These are phyloP conservation scores for Platanista minor DNA, from an alignment of 2,113 vertebrate genomes.

Conservation along the genomic window DNA sequence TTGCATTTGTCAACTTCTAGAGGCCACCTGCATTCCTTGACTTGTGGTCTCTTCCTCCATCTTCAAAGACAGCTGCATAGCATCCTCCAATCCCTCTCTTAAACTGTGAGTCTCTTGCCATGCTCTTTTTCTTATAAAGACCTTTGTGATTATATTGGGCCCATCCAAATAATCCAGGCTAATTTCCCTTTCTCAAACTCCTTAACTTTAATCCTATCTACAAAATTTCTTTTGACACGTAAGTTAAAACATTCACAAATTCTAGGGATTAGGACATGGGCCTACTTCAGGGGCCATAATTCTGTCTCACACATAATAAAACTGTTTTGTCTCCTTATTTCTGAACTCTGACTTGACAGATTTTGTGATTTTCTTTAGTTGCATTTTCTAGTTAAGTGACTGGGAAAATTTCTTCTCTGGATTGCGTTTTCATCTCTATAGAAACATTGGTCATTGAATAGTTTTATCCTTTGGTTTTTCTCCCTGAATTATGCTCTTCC, in stretches of 20 bases:
- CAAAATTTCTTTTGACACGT: not conserved
- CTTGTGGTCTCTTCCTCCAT: not conserved
- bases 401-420: not conserved
- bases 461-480: not conserved
- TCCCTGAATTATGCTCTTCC: not conserved
- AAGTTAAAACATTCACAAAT: not conserved
- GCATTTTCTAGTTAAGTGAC: not conserved
- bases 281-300: not conserved
- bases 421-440: not conserved
- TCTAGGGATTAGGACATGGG: not conserved
- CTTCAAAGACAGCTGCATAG: not conserved
- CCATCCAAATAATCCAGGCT: not conserved
- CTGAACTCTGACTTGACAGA: not conserved
- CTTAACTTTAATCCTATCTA: not conserved
- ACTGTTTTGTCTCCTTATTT: not conserved
- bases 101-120: not conserved
- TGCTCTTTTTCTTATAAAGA: not conserved
- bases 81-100: not conserved
- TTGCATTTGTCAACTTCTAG: not conserved
- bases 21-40: not conserved
- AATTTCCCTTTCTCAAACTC: not conserved
- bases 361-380: not conserved
- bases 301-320: not conserved
- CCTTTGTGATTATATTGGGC: not conserved
- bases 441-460: not conserved